Base-by-base conservation (phyloP, 2,797 vertebrate genomes). In the Gallinago nigripennis region DNA sequence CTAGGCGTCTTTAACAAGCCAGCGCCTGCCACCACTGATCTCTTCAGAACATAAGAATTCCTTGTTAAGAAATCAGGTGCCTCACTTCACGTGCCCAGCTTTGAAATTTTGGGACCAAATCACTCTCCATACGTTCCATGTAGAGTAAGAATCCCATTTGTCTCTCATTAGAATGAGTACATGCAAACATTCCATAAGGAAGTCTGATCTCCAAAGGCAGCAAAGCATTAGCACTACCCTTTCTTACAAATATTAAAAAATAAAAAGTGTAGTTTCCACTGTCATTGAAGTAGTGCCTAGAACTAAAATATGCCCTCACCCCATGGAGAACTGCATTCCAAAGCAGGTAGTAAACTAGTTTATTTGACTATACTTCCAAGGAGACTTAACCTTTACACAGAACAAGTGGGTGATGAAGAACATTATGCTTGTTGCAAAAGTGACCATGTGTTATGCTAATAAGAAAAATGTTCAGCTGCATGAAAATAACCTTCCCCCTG, bases 371-470 rank as follows among this genome's bases (percentile, higher is more conserved):
- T 12, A 37, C 37, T 75, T 75, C 63, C 66, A 81, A 95, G 85
- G 79, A 82, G 53, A 71, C 27, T 86, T 90, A 92, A 82, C 83
- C 77, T 95, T 94, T 91, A 66, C 37, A 19, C 12, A 72, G 68
- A 94, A 56, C 28, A 90, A 86, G 64, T 64, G 33, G 35, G 48
- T 88, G 68, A 88, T 82, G 71, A 94, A 94, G 30, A 82, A 56
- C 58, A 86, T 88, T 96, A 93, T 54, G 72, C 82, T 69, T 64
- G 50, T 79, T 90, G 72, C 85, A 90, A 54, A 92, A 92, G 58
- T 96, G 88, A 61, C 80, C 63, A 39, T 76, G 81, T 90, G 79
- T 87, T 92, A 79, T 91, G 71, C 54, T 82, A 93, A 87, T 64
- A 92, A 72, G 88, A 93, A 83, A 75, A 92, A 77, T 53, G 85